phyloP scores from a whole-genome alignment of 2,888 invertebrate genomes.

The Brachylomia viminalis region DNA sequence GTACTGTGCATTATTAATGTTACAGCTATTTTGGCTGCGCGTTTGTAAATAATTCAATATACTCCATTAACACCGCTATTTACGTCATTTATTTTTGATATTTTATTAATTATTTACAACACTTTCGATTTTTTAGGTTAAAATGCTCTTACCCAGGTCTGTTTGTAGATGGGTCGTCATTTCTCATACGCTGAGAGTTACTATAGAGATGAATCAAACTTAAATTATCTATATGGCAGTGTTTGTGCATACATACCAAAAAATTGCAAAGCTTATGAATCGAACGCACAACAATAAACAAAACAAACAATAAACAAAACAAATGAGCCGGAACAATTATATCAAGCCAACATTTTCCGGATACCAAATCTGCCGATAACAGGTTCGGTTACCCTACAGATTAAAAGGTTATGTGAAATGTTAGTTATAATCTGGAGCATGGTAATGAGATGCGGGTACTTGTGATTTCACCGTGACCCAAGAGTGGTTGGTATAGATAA shows the following conservation, averaged over 20 bases:
- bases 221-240: not conserved
- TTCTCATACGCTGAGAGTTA: too few species aligned
- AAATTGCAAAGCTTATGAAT: not conserved
- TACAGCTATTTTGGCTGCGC: not conserved
- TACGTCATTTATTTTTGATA: not conserved
- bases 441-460: conserved; percentile 47
- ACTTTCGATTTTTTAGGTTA: not conserved
- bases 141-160: too few species aligned
- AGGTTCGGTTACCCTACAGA: conserved; percentile 27
- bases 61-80: not conserved
- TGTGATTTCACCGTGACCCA: conserved; percentile 7
- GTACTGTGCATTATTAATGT: conserved; percentile 41
- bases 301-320: conserved; percentile 22
- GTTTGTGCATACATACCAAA: not conserved
- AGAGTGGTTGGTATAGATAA: conserved; percentile 3
- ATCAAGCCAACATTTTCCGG: conserved; percentile 6
- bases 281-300: not conserved
- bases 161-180: not conserved
- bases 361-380: conserved; percentile 30
- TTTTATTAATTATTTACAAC: too few species aligned
- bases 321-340: conserved; percentile 27
- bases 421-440: conserved; percentile 35
- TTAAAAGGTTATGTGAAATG: conserved; percentile 36
- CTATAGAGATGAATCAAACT: not conserved
- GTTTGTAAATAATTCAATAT: conserved; percentile 20